These are phyloP conservation scores for Nomada fabriciana DNA, from an alignment of 2,888 invertebrate genomes.

Conservation along the genomic window DNA sequence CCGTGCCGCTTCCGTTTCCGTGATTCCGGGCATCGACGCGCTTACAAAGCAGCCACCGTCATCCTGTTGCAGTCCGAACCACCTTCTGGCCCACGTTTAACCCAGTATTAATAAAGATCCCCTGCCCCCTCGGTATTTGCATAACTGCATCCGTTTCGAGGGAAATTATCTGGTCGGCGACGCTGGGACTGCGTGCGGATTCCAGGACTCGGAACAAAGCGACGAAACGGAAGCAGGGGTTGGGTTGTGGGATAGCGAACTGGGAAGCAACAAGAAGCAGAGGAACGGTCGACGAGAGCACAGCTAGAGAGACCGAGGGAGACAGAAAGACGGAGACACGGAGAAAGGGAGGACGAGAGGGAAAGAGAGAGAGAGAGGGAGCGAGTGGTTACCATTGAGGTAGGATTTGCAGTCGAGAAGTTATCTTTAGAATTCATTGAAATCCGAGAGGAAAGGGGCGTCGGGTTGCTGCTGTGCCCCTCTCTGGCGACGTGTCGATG, in stretches of 20 bases:
- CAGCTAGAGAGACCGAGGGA: not conserved
- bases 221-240: not conserved
- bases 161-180: slow-evolving; percentile 64
- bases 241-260: not conserved
- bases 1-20: slow-evolving; percentile 71
- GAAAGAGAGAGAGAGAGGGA: not conserved
- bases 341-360: not conserved
- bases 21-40: slow-evolving; percentile 72
- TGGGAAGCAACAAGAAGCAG: slow-evolving; percentile 18
- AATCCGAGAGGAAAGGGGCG: slow-evolving; percentile 67
- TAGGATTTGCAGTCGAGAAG: slow-evolving; percentile 70
- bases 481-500: slow-evolving; percentile 63
- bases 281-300: not conserved
- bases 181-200: slow-evolving; percentile 19
- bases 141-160: slow-evolving; percentile 72
- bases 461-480: slow-evolving; percentile 28
- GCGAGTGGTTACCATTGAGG: slow-evolving; percentile 32
- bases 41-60: slow-evolving; percentile 30
- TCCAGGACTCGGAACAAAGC: not conserved
- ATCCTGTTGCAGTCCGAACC: slow-evolving; percentile 38
- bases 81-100: slow-evolving; percentile 58
- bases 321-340: not conserved
- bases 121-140: slow-evolving; percentile 64
- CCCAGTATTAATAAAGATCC: slow-evolving; percentile 75
- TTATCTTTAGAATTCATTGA: slow-evolving; percentile 81